Conservation (phyloP, 2,888 invertebrate genomes). For the Ephialtes manifestator region DNA sequence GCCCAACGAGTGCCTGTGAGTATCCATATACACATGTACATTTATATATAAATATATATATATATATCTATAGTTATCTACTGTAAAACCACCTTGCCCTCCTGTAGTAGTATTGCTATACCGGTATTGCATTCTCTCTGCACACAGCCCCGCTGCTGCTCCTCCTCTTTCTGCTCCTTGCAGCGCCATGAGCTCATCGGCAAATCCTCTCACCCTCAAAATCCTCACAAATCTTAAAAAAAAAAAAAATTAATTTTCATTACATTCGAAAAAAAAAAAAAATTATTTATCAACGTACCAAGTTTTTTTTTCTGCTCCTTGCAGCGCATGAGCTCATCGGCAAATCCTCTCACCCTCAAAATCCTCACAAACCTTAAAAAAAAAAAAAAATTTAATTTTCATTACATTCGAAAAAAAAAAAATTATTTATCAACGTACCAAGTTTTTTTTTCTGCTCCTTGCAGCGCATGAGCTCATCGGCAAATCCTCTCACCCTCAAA, state of each 20-base stretch:
- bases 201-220: conserved; percentile 31
- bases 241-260: no score
- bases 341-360: conserved; percentile 31
- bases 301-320: no score
- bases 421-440: no score
- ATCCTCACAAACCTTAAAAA: neutral
- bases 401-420: no score
- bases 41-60: conserved; percentile 17
- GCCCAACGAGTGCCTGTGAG: conserved; percentile 99
- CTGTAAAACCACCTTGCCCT: conserved; percentile 36
- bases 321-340: conserved; percentile 31
- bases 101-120: conserved; percentile 50
- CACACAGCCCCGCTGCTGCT: conserved; percentile 46
- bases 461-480: conserved; percentile 31
- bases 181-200: conserved; percentile 35
- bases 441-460: no score
- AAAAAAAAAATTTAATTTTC: no score
- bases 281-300: no score
- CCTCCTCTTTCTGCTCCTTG: conserved; percentile 45
- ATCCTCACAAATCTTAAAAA: neutral
- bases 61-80: conserved; percentile 15
- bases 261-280: no score
- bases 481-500: conserved; percentile 31
- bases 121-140: conserved; percentile 65
- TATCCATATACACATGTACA: conserved; percentile 83